A percentile compares a stretch with the other conserved stretches of the same genome.
Conservation (phyloP, 1,140 invertebrate genomes). For the Drosophila cardini region DNA sequence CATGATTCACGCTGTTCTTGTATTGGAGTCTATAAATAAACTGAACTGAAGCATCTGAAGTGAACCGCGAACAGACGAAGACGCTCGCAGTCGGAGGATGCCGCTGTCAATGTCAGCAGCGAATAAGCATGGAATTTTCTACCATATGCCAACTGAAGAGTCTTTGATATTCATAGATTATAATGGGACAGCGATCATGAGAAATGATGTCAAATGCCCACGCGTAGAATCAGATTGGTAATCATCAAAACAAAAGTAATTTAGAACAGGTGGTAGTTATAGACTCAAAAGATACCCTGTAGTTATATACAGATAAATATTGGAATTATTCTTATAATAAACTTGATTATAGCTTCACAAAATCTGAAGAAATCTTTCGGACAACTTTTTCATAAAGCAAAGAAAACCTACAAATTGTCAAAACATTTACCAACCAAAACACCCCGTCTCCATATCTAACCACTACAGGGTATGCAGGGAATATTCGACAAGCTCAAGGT, state of each 20-base stretch:
- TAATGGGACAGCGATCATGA: conserved; percentile 11
- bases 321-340: too few relatives aligned
- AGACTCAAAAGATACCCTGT: background rate
- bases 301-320: background rate
- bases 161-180: conserved; percentile 19
- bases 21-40: conserved; percentile 58
- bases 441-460: background rate
- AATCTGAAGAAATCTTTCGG: too few relatives aligned
- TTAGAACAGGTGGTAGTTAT: background rate
- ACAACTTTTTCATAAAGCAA: too few relatives aligned
- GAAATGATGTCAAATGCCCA: conserved; percentile 55
- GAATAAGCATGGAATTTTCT: conserved; percentile 58
- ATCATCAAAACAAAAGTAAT: conserved; percentile 2
- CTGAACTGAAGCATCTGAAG: conserved; percentile 33
- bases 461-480: conserved; percentile 1
- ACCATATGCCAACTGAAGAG: conserved; percentile 49
- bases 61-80: conserved; percentile 47
- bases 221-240: conserved; percentile 20
- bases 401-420: background rate
- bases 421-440: background rate
- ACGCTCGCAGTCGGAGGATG: conserved; percentile 28
- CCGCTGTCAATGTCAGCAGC: conserved; percentile 69
- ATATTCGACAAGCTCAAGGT: conserved; percentile 34
- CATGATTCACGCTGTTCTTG: conserved; percentile 56
- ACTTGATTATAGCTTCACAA: too few relatives aligned